These are phyloP conservation scores for Rhodeus uyekii DNA, from an alignment of 2,797 vertebrate species.

Conservation along the genomic window DNA sequence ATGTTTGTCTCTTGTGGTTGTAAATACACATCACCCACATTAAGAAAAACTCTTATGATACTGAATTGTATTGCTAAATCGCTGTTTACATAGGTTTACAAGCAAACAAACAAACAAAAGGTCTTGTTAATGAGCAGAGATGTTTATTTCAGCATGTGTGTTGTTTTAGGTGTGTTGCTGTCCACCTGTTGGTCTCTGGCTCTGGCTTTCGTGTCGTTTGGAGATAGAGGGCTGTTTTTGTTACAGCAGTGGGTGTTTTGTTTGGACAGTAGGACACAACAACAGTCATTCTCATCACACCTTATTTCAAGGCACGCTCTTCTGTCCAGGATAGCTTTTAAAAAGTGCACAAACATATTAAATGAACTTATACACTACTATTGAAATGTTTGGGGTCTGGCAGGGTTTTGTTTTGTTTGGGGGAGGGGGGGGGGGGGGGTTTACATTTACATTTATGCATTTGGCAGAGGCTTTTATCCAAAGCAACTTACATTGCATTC, in stretches of 20 bases:
- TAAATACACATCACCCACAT: background rate
- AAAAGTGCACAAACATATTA: background rate
- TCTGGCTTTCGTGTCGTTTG: background rate
- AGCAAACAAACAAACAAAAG: background rate
- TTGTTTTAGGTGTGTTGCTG: conserved; percentile 33
- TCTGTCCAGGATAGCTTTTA: background rate
- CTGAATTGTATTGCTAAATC: background rate
- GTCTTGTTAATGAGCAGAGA: background rate
- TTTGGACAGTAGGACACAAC: conserved; percentile 47
- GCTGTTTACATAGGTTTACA: background rate
- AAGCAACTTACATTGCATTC: too few relatives aligned
- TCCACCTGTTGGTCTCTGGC: conserved; percentile 1
- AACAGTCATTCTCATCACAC: background rate
- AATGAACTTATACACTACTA: background rate
- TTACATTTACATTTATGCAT: too few relatives aligned
- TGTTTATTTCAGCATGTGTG: conserved; percentile 15
- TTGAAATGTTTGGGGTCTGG: background rate
- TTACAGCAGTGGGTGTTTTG: conserved; percentile 44
- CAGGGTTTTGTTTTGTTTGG: background rate
- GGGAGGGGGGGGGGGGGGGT: too few relatives aligned
- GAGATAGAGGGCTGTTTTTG: conserved; percentile 38
- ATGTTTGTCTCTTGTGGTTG: conserved; percentile 36
- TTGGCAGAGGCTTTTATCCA: too few relatives aligned
- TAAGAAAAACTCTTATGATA: background rate
- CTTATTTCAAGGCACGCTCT: background rate